Percentiles rank a stretch among this genome's conserved stretches.
These are phyloP conservation scores for Drosophila mojavensis DNA, from an alignment of 1,140 invertebrate genomes.

Conservation along the genomic window DNA sequence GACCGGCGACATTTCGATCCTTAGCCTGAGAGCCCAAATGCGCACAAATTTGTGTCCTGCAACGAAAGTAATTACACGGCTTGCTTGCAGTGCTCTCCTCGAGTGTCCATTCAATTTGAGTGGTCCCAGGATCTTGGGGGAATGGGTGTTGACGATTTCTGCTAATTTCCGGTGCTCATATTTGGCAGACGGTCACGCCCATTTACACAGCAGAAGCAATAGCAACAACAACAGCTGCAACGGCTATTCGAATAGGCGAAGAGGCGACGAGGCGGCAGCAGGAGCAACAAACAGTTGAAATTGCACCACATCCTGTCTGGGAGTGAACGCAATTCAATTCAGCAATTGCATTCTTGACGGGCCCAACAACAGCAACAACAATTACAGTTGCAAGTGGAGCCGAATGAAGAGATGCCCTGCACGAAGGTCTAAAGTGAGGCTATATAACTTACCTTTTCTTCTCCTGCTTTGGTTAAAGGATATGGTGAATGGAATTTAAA, in stretches of 20 bases:
- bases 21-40: conserved; percentile 39
- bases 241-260: conserved; percentile 1
- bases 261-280: neutral
- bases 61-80: conserved; percentile 68
- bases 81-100: conserved; percentile 26
- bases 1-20: conserved; percentile 49
- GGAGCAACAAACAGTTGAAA: conserved; percentile 48
- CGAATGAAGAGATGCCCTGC: neutral
- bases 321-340: conserved; percentile 55
- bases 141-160: conserved; percentile 49
- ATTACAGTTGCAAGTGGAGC: conserved; percentile 20
- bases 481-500: too few relatives aligned
- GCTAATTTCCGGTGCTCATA: conserved; percentile 80
- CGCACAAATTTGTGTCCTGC: conserved; percentile 45
- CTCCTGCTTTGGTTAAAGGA: too few relatives aligned
- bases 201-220: conserved; percentile 55
- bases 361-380: conserved; percentile 37
- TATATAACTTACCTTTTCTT: neutral
- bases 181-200: conserved; percentile 75
- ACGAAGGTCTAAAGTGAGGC: neutral
- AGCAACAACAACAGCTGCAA: conserved; percentile 24
- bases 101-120: conserved; percentile 69
- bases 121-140: neutral
- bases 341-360: conserved; percentile 55
- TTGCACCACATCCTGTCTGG: conserved; percentile 73